Conservation (phyloP, 2,797 vertebrate species). For the Enteromius afrohamiltoni region DNA sequence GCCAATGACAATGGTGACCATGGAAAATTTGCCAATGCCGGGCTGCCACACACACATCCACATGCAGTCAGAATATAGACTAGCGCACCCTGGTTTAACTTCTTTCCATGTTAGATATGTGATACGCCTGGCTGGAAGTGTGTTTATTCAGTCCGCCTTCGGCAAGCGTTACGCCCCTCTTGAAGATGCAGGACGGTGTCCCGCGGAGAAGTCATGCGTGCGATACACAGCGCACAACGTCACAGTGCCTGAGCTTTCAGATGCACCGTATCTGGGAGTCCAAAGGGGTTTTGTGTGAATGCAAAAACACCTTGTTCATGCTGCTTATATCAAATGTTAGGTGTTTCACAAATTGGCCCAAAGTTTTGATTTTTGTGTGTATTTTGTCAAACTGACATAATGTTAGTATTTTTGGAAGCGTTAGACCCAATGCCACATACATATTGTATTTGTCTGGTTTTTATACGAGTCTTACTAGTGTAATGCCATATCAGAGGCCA, state of each 20-base stretch:
- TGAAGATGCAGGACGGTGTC: constrained; percentile 1
- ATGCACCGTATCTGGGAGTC: constrained; percentile 59
- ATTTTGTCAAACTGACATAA: constrained; percentile 2
- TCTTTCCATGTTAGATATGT: background rate
- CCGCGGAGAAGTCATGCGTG: constrained; percentile 52
- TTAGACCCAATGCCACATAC: background rate
- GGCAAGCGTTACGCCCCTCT: constrained; percentile 15
- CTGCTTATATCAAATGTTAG: constrained; percentile 65
- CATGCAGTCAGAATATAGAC: background rate
- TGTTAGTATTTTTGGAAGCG: background rate
- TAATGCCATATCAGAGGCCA: background rate
- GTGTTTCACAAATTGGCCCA: constrained; percentile 59
- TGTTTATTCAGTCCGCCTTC: constrained; percentile 34
- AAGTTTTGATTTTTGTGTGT: constrained; percentile 5
- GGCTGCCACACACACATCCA: constrained; percentile 35
- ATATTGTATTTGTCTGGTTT: background rate
- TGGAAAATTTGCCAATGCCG: constrained; percentile 37
- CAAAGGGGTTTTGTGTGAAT: constrained; percentile 59
- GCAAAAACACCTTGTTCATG: constrained; percentile 62
- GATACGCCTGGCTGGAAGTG: background rate
- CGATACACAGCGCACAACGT: constrained; percentile 56
- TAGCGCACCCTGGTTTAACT: constrained; percentile 13
- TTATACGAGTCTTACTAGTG: background rate
- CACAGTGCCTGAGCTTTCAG: constrained; percentile 77
- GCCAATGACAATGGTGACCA: constrained; percentile 52